Evolutionary conservation across 2,113 vertebrate species (phyloP).

Genomic region (Hemichromis elongatus): DNA sequence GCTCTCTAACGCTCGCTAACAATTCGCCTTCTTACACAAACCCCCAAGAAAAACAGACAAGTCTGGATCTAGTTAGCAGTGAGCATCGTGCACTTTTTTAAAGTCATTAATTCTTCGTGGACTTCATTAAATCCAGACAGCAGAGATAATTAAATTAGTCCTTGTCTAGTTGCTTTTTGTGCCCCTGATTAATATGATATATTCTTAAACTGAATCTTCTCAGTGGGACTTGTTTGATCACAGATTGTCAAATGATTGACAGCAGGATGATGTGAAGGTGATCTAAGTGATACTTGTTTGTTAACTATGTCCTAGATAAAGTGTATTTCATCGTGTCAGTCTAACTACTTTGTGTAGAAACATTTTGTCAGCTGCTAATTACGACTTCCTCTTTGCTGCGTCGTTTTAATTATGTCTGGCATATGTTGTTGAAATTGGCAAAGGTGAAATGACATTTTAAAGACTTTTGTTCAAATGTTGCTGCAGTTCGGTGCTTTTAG

Average conservation of each 20-base stretch:
- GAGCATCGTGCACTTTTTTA: background rate
- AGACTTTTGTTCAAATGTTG: background rate
- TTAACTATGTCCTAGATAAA: background rate
- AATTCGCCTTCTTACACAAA: background rate
- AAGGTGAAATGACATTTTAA: background rate
- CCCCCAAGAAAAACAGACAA: background rate
- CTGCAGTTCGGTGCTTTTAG: background rate
- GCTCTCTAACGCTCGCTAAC: background rate
- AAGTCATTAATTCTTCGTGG: background rate
- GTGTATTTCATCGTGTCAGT: background rate
- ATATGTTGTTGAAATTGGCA: background rate
- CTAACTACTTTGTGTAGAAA: background rate
- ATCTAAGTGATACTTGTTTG: background rate
- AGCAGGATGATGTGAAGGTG: background rate
- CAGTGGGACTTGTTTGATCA: background rate
- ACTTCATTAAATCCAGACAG: slow-evolving; percentile 30
- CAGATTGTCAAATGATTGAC: background rate
- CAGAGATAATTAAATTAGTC: slow-evolving; percentile 5
- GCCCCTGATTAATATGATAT: slow-evolving; percentile 15
- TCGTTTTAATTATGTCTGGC: background rate
- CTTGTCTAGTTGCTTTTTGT: background rate
- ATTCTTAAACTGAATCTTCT: background rate
- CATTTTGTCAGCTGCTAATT: background rate
- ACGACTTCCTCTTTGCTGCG: background rate
- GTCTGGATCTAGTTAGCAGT: background rate